Base-by-base conservation (phyloP, 2,888 invertebrate genomes). In the Eutolmus rufibarbis region DNA sequence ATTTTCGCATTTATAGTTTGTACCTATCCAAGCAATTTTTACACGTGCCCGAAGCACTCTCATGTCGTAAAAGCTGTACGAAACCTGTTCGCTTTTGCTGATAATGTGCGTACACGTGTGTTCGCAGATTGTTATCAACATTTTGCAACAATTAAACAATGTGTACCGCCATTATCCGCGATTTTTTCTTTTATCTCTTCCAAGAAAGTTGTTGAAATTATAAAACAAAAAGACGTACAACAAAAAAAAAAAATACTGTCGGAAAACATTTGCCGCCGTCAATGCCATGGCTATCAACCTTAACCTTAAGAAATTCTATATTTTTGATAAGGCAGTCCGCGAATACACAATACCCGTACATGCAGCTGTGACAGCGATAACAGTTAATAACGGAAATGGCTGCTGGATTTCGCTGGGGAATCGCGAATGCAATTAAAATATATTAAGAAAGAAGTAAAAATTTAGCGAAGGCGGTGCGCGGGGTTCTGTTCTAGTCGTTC, bases 301-400 rank as follows among this genome's bases (percentile, higher is more conserved):
- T 82, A 82, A 82, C 82, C 82, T 82, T 82, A 82, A 57, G 82
- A 57, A 82, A 82, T 57, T n/a, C 51, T 51, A 51, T 23, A 34
- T 37, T 66, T 57, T 34, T 82, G 82, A 82, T 82, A 82, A 82
- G 81, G 82, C 66, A 57, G 9, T 76, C 28, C n/a, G 37, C 37
- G 34, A 16, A 82, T 57, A 23, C 57, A 34, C 57, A 57, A 78
- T 46, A n/a, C n/a, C n/a, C n/a, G n/a, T n/a, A 46, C 43, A 76
- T 76, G 78, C 78, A 43, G 28, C 40, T 46, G 37, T 78, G 19
- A n/a, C 37, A 57, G 19, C 34, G 82, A 82, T 82, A 82, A 82
- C 82, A 57, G 82, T 82, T 82, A 57, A 82, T 82, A 82, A 66
- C 82, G 82, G 82, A 82, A 82, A 66, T 82, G 82, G 57, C 57